A percentile compares a stretch with the other conserved stretches of the same genome.
Evolutionary conservation across 2,113 vertebrate genomes (phyloP).

Genomic region (Corydoras maculifer): DNA sequence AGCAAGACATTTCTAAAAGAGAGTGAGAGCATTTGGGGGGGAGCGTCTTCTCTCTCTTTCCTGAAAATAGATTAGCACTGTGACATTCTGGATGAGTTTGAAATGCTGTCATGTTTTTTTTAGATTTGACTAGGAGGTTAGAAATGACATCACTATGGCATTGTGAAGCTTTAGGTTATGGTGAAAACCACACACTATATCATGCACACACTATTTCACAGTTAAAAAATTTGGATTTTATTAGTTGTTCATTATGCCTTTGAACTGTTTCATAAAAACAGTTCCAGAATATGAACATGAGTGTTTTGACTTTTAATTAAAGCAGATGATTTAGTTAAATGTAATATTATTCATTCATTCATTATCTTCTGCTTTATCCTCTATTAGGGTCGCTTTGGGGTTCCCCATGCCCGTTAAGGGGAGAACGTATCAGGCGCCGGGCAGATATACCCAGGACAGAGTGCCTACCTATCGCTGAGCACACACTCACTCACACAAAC

Average conservation of each 20-base stretch:
- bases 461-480: too few species aligned
- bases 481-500: too few species aligned
- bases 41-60: conserved; percentile 1
- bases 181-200: conserved; percentile 22
- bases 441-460: too few species aligned
- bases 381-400: too few species aligned
- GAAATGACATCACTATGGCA: conserved; percentile 11
- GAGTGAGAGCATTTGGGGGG: conserved; percentile 16
- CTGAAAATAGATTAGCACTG: conserved; percentile 32
- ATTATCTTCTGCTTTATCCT: too few species aligned
- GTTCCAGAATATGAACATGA: conserved; percentile 3
- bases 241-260: conserved; percentile 15
- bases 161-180: conserved; percentile 23
- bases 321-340: conserved; percentile 22
- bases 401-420: too few species aligned
- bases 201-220: conserved; percentile 18
- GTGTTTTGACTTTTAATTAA: conserved; percentile 19
- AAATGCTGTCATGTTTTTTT: conserved; percentile 36
- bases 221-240: conserved; percentile 18
- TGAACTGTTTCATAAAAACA: conserved; percentile 11
- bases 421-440: too few species aligned
- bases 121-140: conserved; percentile 28
- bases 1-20: conserved; percentile 31
- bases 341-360: neutral
- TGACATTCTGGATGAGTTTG: conserved; percentile 17